phyloP scores from a whole-genome alignment of 2,888 invertebrate genomes.

The Tribolium freemani region DNA sequence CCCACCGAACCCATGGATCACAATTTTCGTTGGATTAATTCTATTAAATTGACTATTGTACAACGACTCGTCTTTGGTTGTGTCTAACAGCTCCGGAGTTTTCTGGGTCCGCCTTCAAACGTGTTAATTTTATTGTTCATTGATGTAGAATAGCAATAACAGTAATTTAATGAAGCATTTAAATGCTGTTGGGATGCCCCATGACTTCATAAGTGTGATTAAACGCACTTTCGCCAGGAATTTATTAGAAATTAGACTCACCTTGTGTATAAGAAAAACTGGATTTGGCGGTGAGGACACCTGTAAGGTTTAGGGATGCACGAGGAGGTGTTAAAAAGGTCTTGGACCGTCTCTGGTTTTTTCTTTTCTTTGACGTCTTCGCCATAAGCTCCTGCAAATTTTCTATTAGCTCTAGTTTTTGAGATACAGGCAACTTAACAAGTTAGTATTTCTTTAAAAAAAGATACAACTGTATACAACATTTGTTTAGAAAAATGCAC shows the following conservation, averaged over 20 bases:
- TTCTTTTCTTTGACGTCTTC: constrained; percentile 68
- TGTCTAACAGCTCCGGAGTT: constrained; percentile 80
- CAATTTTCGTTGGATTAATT: constrained; percentile 85
- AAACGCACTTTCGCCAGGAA: constrained; percentile 46
- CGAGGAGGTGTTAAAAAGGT: constrained; percentile 84
- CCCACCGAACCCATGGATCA: constrained; percentile 93
- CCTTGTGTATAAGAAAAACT: constrained; percentile 87
- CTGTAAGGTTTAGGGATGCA: constrained; percentile 85
- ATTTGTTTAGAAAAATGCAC: background rate
- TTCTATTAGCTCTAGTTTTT: no score
- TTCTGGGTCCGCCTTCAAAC: constrained; percentile 79
- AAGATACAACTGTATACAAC: no score
- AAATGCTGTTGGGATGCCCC: constrained; percentile 31
- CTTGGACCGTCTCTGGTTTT: constrained; percentile 72
- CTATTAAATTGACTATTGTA: constrained; percentile 84
- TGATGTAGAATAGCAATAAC: constrained; percentile 39
- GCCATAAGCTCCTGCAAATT: constrained; percentile 68
- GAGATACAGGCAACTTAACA: no score
- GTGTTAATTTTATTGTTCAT: constrained; percentile 16
- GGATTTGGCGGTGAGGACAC: constrained; percentile 87
- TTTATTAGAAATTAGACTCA: constrained; percentile 55
- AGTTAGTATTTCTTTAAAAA: no score
- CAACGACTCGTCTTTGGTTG: constrained; percentile 78
- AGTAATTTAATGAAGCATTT: constrained; percentile 41
- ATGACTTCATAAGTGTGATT: constrained; percentile 39